Evolutionary conservation across 2,797 vertebrate genomes (phyloP).

Genomic region (Sylvia borin): DNA sequence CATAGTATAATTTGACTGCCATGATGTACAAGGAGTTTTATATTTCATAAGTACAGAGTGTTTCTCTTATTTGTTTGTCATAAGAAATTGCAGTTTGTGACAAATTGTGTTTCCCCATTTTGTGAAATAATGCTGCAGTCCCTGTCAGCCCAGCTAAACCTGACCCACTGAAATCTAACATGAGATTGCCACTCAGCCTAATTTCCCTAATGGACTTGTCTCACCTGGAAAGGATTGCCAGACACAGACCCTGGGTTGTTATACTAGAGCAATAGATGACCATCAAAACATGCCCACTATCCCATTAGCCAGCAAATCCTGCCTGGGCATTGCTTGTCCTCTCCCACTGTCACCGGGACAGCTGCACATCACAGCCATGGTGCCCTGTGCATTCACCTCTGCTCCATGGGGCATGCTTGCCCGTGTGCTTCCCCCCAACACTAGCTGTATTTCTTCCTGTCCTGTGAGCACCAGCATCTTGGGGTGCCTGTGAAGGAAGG

Average conservation of each 20-base stretch:
- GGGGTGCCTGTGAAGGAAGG: not conserved
- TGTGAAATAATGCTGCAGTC: not conserved
- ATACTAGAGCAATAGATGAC: not conserved
- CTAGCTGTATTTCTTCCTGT: not conserved
- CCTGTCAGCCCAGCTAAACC: not conserved
- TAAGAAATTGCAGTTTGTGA: not conserved
- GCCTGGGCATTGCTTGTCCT: not conserved
- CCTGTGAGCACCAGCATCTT: not conserved
- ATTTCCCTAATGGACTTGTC: not conserved
- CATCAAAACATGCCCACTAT: not conserved
- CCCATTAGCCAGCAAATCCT: not conserved
- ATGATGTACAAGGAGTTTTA: not conserved
- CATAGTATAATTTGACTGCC: not conserved
- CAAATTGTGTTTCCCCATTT: not conserved
- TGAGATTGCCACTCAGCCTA: not conserved
- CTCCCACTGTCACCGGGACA: not conserved
- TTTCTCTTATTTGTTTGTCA: not conserved
- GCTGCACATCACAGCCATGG: rapidly evolving
- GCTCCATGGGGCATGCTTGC: rapidly evolving
- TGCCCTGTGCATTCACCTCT: not conserved
- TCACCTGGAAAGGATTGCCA: not conserved
- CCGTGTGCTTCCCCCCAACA: not conserved
- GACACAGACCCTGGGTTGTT: not conserved
- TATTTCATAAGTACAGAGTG: not conserved
- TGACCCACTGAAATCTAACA: not conserved